Evolutionary conservation across 2,113 vertebrate genomes (phyloP).

Genomic region (Maccullochella peelii): DNA sequence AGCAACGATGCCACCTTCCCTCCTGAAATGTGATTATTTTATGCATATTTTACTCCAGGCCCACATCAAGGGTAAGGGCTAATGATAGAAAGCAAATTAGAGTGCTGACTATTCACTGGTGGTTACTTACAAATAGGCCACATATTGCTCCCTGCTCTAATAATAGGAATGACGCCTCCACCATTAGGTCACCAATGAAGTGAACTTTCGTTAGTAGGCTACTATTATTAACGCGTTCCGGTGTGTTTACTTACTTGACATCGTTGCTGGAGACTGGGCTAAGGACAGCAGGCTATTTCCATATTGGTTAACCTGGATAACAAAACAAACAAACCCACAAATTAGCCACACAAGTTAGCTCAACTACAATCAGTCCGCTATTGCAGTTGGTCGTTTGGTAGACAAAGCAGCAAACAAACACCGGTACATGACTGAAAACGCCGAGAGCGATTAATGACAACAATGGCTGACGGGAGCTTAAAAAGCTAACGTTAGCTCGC

Average conservation of each 20-base stretch:
- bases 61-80: background rate
- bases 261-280: constrained; percentile 53
- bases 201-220: too few relatives aligned
- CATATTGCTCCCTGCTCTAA: background rate
- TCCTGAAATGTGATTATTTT: too few relatives aligned
- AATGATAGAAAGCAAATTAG: background rate
- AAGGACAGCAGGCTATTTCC: constrained; percentile 1
- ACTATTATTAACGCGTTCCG: background rate
- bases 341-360: background rate
- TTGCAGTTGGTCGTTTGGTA: background rate
- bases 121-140: too few relatives aligned
- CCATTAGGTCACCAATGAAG: background rate
- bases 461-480: constrained; percentile 12
- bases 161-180: background rate
- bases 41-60: background rate
- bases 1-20: too few relatives aligned
- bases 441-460: background rate
- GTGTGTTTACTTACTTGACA: constrained; percentile 81
- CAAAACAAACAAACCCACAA: background rate
- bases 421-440: background rate
- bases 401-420: rapidly evolving
- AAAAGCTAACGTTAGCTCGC: background rate
- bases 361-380: rapidly evolving
- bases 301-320: constrained; percentile 25
- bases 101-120: background rate